These are phyloP conservation scores for Heterotilapia buettikoferi DNA, from an alignment of 2,113 vertebrate genomes.

Conservation along the genomic window DNA sequence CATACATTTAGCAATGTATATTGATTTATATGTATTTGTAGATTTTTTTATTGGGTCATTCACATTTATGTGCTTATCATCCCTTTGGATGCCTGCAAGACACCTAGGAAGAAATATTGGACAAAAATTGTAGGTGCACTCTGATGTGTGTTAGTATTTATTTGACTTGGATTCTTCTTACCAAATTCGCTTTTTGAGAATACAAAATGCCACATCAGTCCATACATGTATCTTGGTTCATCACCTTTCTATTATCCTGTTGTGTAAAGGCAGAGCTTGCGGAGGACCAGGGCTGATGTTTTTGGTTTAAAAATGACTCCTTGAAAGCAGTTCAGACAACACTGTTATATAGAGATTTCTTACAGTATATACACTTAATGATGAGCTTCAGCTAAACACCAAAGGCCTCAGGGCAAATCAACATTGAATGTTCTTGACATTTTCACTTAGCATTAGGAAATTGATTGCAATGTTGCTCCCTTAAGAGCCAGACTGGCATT, in stretches of 20 bases:
- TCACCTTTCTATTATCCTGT: neutral
- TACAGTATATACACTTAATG: slow-evolving; percentile 2
- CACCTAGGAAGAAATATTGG: neutral
- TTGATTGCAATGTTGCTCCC: slow-evolving; percentile 45
- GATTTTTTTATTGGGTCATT: neutral
- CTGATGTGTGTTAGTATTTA: neutral
- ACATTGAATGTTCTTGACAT: slow-evolving; percentile 46
- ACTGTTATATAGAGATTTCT: neutral
- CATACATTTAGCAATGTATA: neutral
- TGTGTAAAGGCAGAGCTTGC: neutral
- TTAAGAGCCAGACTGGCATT: slow-evolving; percentile 32
- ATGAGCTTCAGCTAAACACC: slow-evolving; percentile 6
- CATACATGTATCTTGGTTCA: neutral
- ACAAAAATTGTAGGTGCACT: neutral
- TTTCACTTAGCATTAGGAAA: slow-evolving; percentile 36
- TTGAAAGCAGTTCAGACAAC: neutral
- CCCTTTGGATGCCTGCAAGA: neutral
- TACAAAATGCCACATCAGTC: neutral
- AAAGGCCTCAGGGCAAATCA: slow-evolving; percentile 11
- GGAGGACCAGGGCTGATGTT: neutral
- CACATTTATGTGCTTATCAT: neutral
- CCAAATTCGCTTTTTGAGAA: neutral
- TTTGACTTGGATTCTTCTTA: neutral
- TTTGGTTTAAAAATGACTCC: neutral
- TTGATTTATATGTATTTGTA: neutral